phyloP scores from a whole-genome alignment of 2,113 vertebrate species.

The Otolemur garnettii region DNA sequence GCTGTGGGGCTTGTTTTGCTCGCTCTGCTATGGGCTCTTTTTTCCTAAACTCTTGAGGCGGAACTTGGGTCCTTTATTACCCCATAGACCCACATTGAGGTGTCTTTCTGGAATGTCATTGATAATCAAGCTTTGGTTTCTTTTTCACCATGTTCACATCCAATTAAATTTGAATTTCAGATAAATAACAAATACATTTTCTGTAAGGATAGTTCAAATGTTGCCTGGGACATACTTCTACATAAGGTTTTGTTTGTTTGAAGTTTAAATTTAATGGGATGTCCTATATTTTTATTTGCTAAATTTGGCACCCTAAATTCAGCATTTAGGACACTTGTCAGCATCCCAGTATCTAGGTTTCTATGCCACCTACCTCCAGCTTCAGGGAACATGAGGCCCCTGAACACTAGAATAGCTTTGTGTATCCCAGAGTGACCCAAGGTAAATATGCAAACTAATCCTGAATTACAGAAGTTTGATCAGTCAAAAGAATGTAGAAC shows the following conservation, averaged over 20 bases:
- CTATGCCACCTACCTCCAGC: neutral
- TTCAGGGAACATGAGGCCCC: neutral
- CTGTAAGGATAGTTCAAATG: neutral
- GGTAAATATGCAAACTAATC: conserved; percentile 57
- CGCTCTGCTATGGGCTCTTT: neutral
- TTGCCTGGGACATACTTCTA: neutral
- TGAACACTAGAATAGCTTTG: neutral
- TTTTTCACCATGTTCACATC: neutral
- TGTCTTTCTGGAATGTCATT: neutral
- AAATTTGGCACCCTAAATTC: neutral
- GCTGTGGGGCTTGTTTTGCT: neutral
- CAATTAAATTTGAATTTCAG: conserved; percentile 31
- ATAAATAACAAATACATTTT: neutral
- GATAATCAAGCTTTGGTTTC: neutral
- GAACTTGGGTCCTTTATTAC: neutral
- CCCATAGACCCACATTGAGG: neutral
- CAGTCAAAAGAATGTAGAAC: conserved; percentile 52
- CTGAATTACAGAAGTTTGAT: conserved; percentile 41
- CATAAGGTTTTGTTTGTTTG: neutral
- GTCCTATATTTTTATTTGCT: conserved; percentile 32
- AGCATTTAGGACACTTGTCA: neutral
- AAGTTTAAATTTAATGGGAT: conserved; percentile 14
- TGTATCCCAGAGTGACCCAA: conserved; percentile 42
- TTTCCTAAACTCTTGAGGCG: neutral
- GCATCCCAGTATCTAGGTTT: neutral